A percentile compares a stretch with the other conserved stretches of the same genome.
Conservation (phyloP, 2,113 vertebrate species). For the Melanerpes formicivorus region DNA sequence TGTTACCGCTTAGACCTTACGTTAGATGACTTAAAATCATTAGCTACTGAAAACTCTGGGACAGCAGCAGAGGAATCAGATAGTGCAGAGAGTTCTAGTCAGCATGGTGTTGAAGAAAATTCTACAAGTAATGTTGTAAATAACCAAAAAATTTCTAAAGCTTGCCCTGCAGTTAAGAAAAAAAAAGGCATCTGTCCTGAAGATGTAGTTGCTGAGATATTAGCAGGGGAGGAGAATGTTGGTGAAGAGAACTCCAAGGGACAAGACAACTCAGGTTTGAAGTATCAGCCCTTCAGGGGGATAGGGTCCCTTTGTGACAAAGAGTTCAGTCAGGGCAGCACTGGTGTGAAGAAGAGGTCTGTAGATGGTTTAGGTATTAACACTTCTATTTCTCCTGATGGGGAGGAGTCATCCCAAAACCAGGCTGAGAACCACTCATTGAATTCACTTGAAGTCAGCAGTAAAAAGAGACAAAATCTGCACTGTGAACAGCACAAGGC, state of each 20-base stretch:
- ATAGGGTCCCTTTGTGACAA: conserved; percentile 70
- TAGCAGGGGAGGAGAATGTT: conserved; percentile 72
- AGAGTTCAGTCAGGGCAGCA: neutral
- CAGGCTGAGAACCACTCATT: neutral
- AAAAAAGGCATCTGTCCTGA: conserved; percentile 75
- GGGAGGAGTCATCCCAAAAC: neutral
- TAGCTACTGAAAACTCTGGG: conserved; percentile 64
- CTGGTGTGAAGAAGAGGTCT: neutral
- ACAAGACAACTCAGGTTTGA: neutral
- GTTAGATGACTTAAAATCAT: conserved; percentile 81
- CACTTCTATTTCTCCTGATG: neutral
- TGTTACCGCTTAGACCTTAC: conserved; percentile 81
- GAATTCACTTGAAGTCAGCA: neutral
- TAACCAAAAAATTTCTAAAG: neutral
- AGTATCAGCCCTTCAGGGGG: conserved; percentile 85
- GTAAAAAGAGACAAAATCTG: neutral
- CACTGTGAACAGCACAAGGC: neutral
- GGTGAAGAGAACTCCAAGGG: conserved; percentile 58
- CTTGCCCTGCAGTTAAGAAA: conserved; percentile 12
- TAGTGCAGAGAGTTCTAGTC: neutral
- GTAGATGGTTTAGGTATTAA: neutral
- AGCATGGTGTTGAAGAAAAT: neutral
- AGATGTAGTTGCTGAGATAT: conserved; percentile 84
- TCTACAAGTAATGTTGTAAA: neutral
- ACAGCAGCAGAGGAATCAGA: neutral